Base-by-base conservation (phyloP, 2,113 vertebrate species). In the Uropsilus gracilis region DNA sequence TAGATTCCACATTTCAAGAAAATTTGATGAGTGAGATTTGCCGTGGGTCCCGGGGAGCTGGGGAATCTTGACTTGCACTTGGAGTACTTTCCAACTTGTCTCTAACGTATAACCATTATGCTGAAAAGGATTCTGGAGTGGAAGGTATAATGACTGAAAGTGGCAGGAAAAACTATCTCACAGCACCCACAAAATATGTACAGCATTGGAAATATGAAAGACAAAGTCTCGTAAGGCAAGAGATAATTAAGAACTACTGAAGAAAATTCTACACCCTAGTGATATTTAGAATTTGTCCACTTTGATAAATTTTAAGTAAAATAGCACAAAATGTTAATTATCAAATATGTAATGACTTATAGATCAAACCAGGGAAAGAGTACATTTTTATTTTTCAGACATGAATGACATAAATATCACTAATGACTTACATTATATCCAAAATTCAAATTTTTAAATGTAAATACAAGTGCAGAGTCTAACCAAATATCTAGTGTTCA, bases 381-480 rank as follows among this genome's bases (percentile, higher is more conserved):
- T 0, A 34, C 17, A 42, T 46, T 90, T 3, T 9, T 92, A 20
- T 72, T 64, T 50, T 32, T 16, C 37, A 57, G 76, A 80, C 34
- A 68, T 63, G 9, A 34, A 81, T 4, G 44, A 61, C 3, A 6
- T 39, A 91, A 83, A 61, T 2, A 26, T 59, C n/a, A 63, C 28
- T 18, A 17, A 90, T 81, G 76, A 16, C 10, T 66, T 91, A 9
- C 42, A 87, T 71, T 48, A 76, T 87, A 84, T 84, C 18, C 18
- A 66, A 85, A 44, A n/a, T 37, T 88, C 57, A 95, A 91, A 92
- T 8, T 55, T 30, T 50, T 88, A 20, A 90, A 76, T n/a, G 37
- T 42, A 46, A 73, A 73, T 30, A 32, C 14, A 55, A n/a, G 11
- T 5, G 12, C 64, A 37, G 71, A 61, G 37, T 94, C 77, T 85